Evolutionary conservation across 2,888 invertebrate genomes (phyloP), one percentile per base, ranked within the genome.

Genomic region (Amblyjoppa fuscipennis): DNA sequence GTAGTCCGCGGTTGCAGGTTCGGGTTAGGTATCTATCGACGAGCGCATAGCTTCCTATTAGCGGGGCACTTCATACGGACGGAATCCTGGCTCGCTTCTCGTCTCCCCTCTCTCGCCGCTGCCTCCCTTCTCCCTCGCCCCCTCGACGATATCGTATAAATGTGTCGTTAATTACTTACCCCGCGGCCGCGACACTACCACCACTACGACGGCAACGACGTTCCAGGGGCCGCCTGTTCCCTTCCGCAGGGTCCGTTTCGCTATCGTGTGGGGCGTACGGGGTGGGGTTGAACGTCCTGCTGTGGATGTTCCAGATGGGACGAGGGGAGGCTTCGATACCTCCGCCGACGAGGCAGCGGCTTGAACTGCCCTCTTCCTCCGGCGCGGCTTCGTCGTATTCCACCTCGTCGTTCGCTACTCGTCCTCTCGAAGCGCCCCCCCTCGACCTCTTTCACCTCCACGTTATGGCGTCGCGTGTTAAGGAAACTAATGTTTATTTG

Each of bases 101-200:
- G 88, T 82, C 83, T 86, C 73, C 68, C 75, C 83, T 68, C 80
- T 59, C 76, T 49, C 53, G 76, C 69, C 68, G 59, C 77, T 53
- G 59, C 28, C 64, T 51, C 70, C 76, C 81, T 71, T 68, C 64
- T 31, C 61, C 49, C 64, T 31, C 4, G 61, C 45, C 89, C 87
- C 87, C 87, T 88, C 82, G 89, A 90, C 93, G 92, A 93, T 93
- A 93, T 93, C 92, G 93, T 93, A 93, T 93, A 93, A 93, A 93
- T 91, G 92, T 92, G 93, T 91, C 93, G 93, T 93, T 93, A 93
- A 93, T 93, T 93, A 93, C 93, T 93, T 93, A 93, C 91, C 90
- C 91, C 90, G 91, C 88, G 91, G 90, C 89, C 92, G 90, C 92
- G 91, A 91, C 90, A 91, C 90, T 89, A 83, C 89, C 88, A 91